Base-by-base conservation (phyloP, 2,113 vertebrate species). In the Numenius arquata region DNA sequence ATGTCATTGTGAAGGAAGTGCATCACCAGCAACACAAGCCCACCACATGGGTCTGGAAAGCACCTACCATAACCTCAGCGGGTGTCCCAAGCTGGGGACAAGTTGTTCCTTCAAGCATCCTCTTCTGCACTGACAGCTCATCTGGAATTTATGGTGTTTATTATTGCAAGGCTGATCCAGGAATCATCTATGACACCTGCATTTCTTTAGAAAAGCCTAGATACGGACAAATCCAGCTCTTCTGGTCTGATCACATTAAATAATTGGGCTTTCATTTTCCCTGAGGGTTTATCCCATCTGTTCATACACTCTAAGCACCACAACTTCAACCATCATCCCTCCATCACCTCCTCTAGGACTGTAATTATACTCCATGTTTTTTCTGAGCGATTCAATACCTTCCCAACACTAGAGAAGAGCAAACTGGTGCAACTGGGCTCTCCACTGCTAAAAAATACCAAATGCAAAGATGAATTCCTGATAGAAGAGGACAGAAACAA, bases 191-290 rank as follows among this genome's bases (percentile, higher is more conserved):
- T 17, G 41, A 41, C 32, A n/a, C 40, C 45, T 48, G 9, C 29
- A 8, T 16, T 55, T 71, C 61, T 66, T 72, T 22, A 61, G 52
- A 8, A 36, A 41, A 36, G 47, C 10, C 68, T 16, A 41, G 25
- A 29, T 15, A 43, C 0, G 9, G 73, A 45, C 18, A 71, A 66
- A 55, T 15, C 32, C 63, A 41, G n/a, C 21, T 47, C 36, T 48
- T 47, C 45, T 36, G 11, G 8, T 25, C 40, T n/a, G 6, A 48
- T 7, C 2, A 15, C 6, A 13, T 29, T 55, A 27, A 88, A 41
- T 29, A 40, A 65, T 0, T 0, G 32, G 38, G 53, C 3, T 76
- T n/a, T 45, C 13, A 3, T 4, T 26, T 58, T 70, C 65, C 50
- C 4, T 3, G 36, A 29, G 9, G 26, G 5, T 5, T 58, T 85